These are phyloP conservation scores for Arion vulgaris DNA, from an alignment of 1,140 invertebrate species.

Conservation along the genomic window DNA sequence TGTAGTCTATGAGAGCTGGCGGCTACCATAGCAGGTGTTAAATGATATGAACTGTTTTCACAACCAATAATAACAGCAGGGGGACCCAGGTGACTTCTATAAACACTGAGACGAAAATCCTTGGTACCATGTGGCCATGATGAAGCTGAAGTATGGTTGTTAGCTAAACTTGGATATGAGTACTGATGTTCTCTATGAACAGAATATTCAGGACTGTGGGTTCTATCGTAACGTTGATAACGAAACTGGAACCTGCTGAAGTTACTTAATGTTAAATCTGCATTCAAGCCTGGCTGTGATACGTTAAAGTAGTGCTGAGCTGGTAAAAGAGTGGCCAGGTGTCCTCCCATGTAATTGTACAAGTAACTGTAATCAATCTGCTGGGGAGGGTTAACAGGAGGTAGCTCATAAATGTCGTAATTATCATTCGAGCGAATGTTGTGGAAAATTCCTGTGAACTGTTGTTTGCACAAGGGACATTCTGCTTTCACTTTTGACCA, in stretches of 20 bases:
- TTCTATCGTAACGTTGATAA: background rate
- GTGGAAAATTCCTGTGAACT: constrained; percentile 91
- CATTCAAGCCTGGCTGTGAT: constrained; percentile 23
- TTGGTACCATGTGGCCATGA: constrained; percentile 28
- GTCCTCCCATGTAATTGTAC: background rate
- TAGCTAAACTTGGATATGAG: background rate
- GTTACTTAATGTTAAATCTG: constrained; percentile 36
- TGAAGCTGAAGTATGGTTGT: constrained; percentile 24
- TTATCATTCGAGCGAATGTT: constrained; percentile 89
- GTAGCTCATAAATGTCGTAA: constrained; percentile 78
- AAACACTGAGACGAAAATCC: constrained; percentile 25
- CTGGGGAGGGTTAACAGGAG: background rate
- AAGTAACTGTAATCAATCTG: constrained; percentile 17
- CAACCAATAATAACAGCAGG: constrained; percentile 20
- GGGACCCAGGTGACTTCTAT: constrained; percentile 19
- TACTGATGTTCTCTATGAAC: constrained; percentile 37
- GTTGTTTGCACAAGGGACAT: constrained; percentile 94
- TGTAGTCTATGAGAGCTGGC: constrained; percentile 73
- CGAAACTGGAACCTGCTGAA: constrained; percentile 37
- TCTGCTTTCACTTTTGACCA: constrained; percentile 97
- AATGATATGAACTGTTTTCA: constrained; percentile 33
- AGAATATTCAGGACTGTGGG: background rate
- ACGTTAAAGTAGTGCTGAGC: constrained; percentile 11
- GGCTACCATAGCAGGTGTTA: constrained; percentile 36
- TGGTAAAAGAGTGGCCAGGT: background rate